Evolutionary conservation across 2,113 vertebrate genomes (phyloP), one percentile per base, ranked within the genome.

Genomic region (Ginglymostoma cirratum): DNA sequence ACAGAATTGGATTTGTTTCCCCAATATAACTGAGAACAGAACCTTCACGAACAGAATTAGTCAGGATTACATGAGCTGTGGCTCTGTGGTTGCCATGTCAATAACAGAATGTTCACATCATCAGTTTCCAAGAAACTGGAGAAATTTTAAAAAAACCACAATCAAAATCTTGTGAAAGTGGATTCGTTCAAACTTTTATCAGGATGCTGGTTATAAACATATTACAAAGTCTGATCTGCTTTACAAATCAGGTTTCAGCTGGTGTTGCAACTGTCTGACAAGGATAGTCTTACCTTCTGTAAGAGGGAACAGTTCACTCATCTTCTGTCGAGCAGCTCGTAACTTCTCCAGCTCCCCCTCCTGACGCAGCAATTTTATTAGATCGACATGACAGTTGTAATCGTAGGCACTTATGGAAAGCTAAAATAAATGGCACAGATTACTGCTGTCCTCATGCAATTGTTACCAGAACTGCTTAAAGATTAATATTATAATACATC

Each of bases 361-460:
- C 96, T 99, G 98, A 85, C 98, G 98, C 4, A 99, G 97, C 45
- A 99, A 97, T 97, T 99, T 99, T 96, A 99, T 99, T 96, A 99
- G 98, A 96, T 99, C 99, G 97, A 99, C 97, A 10, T 99, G 99
- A 96, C 98, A 99, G 97, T 99, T 99, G 96, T 99, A 99, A 96
- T 99, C 99, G 69, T 98, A 99, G 0, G 98, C 98, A 17, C 99
- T 99, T 97, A 99, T 99, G 0, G 98, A 99, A 7, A 99, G 97
- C 99, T 99, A 96, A 10, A 78, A 42, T 10, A 42, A 52, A 52
- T 0, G 38, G 30, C 15, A 95, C 67, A 95, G 30, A 34, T 95
- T 69, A 76, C 27, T 61, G 10, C 8, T 48, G 23, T 21, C 45
- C 10, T 27, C 45, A 10, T 45, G n/a, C n/a, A 69, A 15, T 30